A percentile compares a stretch with the other conserved stretches of the same genome.
These are phyloP conservation scores for Papilio gigon DNA, from an alignment of 2,888 invertebrate genomes.

Conservation along the genomic window DNA sequence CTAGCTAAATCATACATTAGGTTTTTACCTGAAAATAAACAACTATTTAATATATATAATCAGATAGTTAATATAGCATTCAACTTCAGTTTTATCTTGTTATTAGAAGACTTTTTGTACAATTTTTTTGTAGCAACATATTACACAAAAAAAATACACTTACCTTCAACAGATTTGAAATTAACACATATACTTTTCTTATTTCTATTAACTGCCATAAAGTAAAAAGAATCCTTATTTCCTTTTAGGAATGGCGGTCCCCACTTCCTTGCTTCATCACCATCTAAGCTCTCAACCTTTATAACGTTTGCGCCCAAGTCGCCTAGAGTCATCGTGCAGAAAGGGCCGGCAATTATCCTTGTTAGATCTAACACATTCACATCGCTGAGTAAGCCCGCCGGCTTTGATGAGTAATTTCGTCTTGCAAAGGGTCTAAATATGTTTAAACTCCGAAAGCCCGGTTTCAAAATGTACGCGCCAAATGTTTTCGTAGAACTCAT, in stretches of 20 bases:
- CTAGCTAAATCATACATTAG: constrained; percentile 87
- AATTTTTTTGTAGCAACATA: no score
- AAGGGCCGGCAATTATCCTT: constrained; percentile 96
- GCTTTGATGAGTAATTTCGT: constrained; percentile 56
- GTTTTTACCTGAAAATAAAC: constrained; percentile 65
- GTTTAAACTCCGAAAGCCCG: constrained; percentile 43
- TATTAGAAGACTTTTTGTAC: no score
- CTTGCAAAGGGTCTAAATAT: constrained; percentile 40
- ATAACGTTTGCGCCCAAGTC: constrained; percentile 96
- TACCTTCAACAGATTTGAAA: constrained; percentile 87
- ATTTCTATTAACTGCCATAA: constrained; percentile 94
- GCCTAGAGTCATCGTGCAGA: constrained; percentile 95
- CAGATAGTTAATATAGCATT: no score
- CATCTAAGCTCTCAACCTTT: constrained; percentile 93
- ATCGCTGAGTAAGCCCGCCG: constrained; percentile 84
- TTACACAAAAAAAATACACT: constrained; percentile 44
- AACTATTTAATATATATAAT: no score
- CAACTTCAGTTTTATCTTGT: neutral
- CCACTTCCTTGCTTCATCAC: constrained; percentile 95
- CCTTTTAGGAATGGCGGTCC: constrained; percentile 92
- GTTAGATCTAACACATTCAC: constrained; percentile 90
- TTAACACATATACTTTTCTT: constrained; percentile 96
- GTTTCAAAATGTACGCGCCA: constrained; percentile 47
- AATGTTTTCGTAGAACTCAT: constrained; percentile 53
- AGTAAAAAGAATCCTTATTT: constrained; percentile 89